Conservation (phyloP, 1,140 invertebrate species). For the Trissolcus basalis region DNA sequence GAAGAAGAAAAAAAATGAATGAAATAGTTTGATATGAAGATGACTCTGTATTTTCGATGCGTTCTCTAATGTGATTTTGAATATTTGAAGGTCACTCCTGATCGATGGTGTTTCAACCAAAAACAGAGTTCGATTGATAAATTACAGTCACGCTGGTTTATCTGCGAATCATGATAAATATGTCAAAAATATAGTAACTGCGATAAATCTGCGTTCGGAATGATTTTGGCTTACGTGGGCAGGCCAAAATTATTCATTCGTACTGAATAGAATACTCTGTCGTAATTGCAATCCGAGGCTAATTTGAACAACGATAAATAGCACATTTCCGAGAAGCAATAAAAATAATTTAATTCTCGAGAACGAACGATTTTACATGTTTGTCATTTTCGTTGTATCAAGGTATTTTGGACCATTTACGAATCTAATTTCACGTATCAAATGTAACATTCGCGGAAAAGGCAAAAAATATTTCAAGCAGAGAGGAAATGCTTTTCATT, state of each 20-base stretch:
- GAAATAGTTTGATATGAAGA: background rate
- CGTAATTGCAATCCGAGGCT: conserved; percentile 14
- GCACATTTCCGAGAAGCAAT: no score
- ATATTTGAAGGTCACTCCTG: conserved; percentile 9
- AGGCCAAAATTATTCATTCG: conserved; percentile 13
- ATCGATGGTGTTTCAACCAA: conserved; percentile 28
- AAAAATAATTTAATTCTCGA: no score
- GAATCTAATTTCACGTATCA: no score
- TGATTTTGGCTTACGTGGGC: conserved; percentile 20
- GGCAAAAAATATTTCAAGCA: no score
- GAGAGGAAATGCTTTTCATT: no score
- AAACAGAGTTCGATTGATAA: conserved; percentile 40
- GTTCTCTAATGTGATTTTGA: background rate
- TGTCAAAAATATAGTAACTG: conserved; percentile 47
- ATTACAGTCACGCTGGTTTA: conserved; percentile 33
- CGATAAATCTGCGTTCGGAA: conserved; percentile 41
- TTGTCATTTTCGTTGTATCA: no score
- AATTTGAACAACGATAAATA: background rate
- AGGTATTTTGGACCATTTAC: no score
- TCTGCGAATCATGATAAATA: conserved; percentile 47
- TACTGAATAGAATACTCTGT: conserved; percentile 6
- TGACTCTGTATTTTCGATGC: background rate
- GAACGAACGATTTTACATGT: conserved; percentile 12
- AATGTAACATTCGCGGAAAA: no score
- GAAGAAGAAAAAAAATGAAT: background rate